Evolutionary conservation across 2,113 vertebrate species (phyloP), one percentile per base, ranked within the genome.

Genomic region (Silurus glanis): DNA sequence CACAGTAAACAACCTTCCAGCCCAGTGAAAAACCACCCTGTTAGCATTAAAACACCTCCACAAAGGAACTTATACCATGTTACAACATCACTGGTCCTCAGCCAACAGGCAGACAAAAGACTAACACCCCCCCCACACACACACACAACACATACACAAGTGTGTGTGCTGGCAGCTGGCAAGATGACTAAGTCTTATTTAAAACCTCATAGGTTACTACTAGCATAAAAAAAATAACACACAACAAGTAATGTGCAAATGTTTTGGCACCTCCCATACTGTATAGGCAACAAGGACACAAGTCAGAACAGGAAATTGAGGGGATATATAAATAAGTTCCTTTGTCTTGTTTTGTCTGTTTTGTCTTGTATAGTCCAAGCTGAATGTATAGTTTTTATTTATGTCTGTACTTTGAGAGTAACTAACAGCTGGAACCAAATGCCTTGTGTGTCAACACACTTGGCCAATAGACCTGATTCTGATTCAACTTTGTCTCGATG

Each of bases 91-190:
- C 1, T 4, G 9, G 28, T 59, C 37, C 56, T 25, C 16, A 45
- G 56, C 28, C 78, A 80, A 59, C 78, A 59, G 78, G 56, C 78
- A 59, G 78, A 80, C 78, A 80, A 80, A 61, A 80, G 56, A 28
- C 78, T 59, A 58, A 45, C 78, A 45, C 23, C 66, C n/a, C 51
- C 53, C 49, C 53, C 47, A 76, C 19, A 75, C 72, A 78, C 51
- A 58, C 55, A 79, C 75, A 79, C 12, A 28, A 76, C 21, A 55
- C 45, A 13, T 28, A 49, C 6, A 74, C 66, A 37, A 51, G 37
- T 19, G 64, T 12, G 49, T 25, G 51, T 56, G 51, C 75, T 76
- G 74, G 23, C 51, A 78, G 53, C 75, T 37, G 53, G 76, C 9
- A 2, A 58, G 76, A 58, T 7, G 53, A 37, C 3, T 28, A 79